phyloP scores from a whole-genome alignment of 2,888 invertebrate species.

The Eupithecia subumbrata region DNA sequence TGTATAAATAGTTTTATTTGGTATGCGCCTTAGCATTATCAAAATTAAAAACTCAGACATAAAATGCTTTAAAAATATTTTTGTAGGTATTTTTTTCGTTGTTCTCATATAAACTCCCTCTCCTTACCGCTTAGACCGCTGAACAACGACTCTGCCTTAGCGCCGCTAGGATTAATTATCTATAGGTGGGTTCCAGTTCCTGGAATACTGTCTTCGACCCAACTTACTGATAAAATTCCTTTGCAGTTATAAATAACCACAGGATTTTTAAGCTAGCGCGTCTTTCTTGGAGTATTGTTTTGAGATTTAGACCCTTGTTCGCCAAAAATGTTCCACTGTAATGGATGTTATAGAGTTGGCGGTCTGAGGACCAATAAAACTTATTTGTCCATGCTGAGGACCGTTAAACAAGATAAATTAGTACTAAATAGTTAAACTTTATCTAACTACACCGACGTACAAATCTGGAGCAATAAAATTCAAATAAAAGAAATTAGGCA shows the following conservation, averaged over 20 bases:
- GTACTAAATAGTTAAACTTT: no score
- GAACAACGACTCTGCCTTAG: not conserved
- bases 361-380: not conserved
- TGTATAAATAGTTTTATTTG: no score
- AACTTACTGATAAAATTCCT: conserved; percentile 18
- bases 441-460: not conserved
- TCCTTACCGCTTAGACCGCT: not conserved
- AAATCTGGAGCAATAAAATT: not conserved
- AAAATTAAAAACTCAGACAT: not conserved
- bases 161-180: conserved; percentile 1
- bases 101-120: not conserved
- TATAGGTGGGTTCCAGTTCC: conserved; percentile 2
- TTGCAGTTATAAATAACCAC: not conserved
- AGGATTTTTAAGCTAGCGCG: not conserved
- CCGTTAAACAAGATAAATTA: not conserved
- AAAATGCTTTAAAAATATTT: not conserved
- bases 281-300: not conserved
- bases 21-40: no score
- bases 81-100: not conserved
- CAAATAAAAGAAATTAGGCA: not conserved
- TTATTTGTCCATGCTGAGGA: not conserved
- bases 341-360: not conserved
- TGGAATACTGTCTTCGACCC: conserved; percentile 8
- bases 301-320: not conserved
- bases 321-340: not conserved